Evolutionary conservation across 1,140 invertebrate species (phyloP).

Genomic region (Dendroctonus ponderosae): DNA sequence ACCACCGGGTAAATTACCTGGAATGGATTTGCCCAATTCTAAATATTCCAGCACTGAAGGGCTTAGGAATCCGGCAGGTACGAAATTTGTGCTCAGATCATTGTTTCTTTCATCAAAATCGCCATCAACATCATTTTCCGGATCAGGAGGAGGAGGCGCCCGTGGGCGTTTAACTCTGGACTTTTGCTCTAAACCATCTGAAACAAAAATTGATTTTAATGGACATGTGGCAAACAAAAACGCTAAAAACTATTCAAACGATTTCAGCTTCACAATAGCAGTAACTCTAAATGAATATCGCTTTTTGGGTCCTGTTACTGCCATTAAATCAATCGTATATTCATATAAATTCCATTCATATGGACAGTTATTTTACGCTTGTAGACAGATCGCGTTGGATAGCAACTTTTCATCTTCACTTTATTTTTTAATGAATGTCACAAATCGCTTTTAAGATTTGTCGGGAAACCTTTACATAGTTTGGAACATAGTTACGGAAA

Average conservation of each 20-base stretch:
- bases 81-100: constrained; percentile 57
- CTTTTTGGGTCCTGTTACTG: too few species aligned
- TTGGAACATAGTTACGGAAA: too few species aligned
- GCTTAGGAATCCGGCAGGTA: constrained; percentile 75
- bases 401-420: too few species aligned
- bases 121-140: constrained; percentile 60
- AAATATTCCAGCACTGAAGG: constrained; percentile 80
- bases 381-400: too few species aligned
- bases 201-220: constrained; percentile 27
- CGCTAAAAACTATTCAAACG: neutral
- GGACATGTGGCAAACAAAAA: neutral
- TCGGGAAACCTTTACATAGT: too few species aligned
- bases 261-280: neutral
- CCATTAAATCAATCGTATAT: too few species aligned
- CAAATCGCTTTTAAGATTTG: too few species aligned
- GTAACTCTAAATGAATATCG: neutral
- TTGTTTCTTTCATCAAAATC: constrained; percentile 70
- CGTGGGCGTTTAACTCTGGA: constrained; percentile 61
- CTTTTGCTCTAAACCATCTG: constrained; percentile 59
- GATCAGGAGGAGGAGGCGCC: constrained; percentile 57
- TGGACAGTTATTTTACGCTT: too few species aligned
- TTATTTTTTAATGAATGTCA: too few species aligned
- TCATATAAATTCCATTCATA: too few species aligned
- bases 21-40: constrained; percentile 82
- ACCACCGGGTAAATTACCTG: constrained; percentile 57